Evolutionary conservation across 2,113 vertebrate genomes (phyloP).

Genomic region (Calidris pugnax): DNA sequence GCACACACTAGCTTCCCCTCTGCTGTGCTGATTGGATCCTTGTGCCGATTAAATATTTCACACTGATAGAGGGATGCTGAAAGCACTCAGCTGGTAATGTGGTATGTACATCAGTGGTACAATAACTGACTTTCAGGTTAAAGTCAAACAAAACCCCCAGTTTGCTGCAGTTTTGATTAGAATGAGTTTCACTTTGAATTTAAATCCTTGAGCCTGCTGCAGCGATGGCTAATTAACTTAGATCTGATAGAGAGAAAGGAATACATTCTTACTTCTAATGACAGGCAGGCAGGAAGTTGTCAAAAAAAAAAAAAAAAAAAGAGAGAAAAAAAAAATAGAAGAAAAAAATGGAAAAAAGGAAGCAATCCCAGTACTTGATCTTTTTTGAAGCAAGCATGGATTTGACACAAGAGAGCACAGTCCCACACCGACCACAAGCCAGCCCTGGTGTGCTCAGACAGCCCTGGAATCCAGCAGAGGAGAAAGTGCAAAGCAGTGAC

Average conservation of each 20-base stretch:
- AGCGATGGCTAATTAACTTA: slow-evolving; percentile 49
- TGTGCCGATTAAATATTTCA: slow-evolving; percentile 63
- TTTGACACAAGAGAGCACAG: neutral
- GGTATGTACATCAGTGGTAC: slow-evolving; percentile 39
- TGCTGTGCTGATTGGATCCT: slow-evolving; percentile 60
- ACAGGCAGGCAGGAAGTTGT: slow-evolving; percentile 23
- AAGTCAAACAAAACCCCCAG: slow-evolving; percentile 53
- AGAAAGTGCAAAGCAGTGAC: neutral
- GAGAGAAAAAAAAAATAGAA: neutral
- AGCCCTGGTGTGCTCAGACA: neutral
- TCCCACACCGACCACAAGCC: neutral
- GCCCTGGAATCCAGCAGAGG: neutral
- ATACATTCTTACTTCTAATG: slow-evolving; percentile 2
- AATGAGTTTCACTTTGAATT: slow-evolving; percentile 62
- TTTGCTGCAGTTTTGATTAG: slow-evolving; percentile 57
- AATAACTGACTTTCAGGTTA: slow-evolving; percentile 47
- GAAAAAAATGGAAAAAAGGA: no score
- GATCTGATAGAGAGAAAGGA: slow-evolving; percentile 42
- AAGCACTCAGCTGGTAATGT: slow-evolving; percentile 59
- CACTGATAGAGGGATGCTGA: slow-evolving; percentile 56
- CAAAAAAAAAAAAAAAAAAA: neutral
- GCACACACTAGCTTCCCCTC: slow-evolving; percentile 36
- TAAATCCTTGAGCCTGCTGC: slow-evolving; percentile 44
- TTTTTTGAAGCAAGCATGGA: neutral
- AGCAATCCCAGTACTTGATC: neutral